Evolutionary conservation across 2,113 vertebrate species (phyloP).

Genomic region (Tragelaphus strepsiceros): DNA sequence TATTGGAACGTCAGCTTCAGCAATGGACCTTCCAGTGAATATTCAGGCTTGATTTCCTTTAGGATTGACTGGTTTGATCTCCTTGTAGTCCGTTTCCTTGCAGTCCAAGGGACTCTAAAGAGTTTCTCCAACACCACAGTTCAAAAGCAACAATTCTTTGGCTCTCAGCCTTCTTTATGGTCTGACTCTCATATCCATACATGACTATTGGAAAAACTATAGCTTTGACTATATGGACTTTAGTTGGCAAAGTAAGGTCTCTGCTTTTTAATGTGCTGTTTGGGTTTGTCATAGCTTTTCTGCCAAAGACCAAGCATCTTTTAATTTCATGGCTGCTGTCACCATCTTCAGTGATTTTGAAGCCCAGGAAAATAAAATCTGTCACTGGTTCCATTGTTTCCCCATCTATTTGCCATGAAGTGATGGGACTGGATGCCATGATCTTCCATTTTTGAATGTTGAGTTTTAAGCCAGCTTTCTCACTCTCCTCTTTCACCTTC

Average conservation of each 20-base stretch:
- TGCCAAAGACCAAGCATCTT: not conserved
- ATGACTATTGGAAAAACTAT: not conserved
- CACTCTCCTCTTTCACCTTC: not conserved
- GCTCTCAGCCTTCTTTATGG: not conserved
- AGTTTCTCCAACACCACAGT: not conserved
- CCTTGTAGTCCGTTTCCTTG: not conserved
- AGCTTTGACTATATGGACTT: not conserved
- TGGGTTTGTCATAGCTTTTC: not conserved
- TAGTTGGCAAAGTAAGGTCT: not conserved
- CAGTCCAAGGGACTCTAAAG: not conserved
- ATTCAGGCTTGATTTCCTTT: not conserved
- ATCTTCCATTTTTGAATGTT: not conserved
- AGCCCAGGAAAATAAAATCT: not conserved
- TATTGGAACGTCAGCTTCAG: not conserved
- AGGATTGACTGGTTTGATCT: not conserved
- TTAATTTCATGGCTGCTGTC: not conserved
- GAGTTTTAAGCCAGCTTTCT: not conserved
- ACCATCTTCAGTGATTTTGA: not conserved
- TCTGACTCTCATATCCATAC: not conserved
- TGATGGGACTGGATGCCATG: not conserved
- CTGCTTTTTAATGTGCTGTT: not conserved
- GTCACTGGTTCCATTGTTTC: not conserved
- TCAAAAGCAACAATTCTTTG: not conserved
- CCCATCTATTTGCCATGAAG: not conserved
- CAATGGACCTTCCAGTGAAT: not conserved